Base-by-base conservation (phyloP, 2,888 invertebrate species). In the Carcina quercana region DNA sequence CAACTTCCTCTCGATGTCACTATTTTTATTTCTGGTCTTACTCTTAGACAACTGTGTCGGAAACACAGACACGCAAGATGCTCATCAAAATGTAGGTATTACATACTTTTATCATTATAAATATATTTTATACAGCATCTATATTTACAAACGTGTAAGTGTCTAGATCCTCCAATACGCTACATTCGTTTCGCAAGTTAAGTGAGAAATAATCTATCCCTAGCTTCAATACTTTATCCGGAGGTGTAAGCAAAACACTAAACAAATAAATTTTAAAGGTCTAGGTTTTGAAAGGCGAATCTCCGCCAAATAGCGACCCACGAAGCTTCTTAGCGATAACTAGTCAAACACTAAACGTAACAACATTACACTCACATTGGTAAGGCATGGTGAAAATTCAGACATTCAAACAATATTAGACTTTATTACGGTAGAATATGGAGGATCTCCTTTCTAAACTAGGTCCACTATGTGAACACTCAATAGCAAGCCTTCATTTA, bases 21-120 rank as follows among this genome's bases (percentile, higher is more conserved):
- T 82, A 75, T 74, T 76, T 76, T 78, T 78, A 78, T 76, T 79
- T 69, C 63, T 66, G n/a, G 66, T 70, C 78, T 75, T 69, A 69
- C 72, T 70, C 78, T 75, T 69, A 69, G 73, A 80, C 74, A 74
- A 62, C 38, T 60, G 71, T 74, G 72, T 70, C 68, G 64, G 62
- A 60, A 68, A 61, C 61, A 55, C 57, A 63, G 65, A 61, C 73
- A 75, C 78, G 73, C 74, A 69, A 60, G 68, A 75, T 74, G 78
- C 70, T 66, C 57, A 47, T 61, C 60, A 66, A 65, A 68, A 71
- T 65, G 70, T 62, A 59, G 57, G 58, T 62, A 63, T 55, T 54
- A 59, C 64, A 62, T 52, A 70, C 55, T 50, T 67, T 63, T 67
- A 62, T 59, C 69, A 72, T n/a, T 76, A 75, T 24, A n/a, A 24